Evolutionary conservation across 92 coral and sea anemone species (phyloP).

Genomic region (Phymanthus crucifer): DNA sequence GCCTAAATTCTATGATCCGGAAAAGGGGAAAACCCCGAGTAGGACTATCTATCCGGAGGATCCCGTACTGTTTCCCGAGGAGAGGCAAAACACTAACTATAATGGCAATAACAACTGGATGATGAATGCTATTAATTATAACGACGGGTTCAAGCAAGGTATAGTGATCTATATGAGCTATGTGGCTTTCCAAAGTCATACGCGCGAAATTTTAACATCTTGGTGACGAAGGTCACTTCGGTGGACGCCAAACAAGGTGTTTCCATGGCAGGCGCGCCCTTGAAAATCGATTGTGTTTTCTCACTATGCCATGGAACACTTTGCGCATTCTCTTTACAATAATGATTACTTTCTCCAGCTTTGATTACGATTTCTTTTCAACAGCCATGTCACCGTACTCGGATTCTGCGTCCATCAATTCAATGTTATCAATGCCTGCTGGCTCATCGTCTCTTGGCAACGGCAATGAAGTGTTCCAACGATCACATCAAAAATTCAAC

Average conservation of each 20-base stretch:
- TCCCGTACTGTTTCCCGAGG: constrained; percentile 74
- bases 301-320: too few relatives aligned
- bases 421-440: constrained; percentile 16
- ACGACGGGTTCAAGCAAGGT: constrained; percentile 16
- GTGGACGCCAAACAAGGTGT: too few relatives aligned
- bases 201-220: too few relatives aligned
- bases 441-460: constrained; percentile 14
- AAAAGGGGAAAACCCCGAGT: constrained; percentile 8
- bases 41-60: constrained; percentile 75
- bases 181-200: too few relatives aligned
- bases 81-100: constrained; percentile 13
- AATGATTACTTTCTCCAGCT: too few relatives aligned
- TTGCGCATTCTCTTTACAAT: too few relatives aligned
- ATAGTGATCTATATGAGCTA: too few relatives aligned
- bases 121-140: too few relatives aligned
- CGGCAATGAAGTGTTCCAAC: neutral
- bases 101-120: constrained; percentile 27
- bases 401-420: neutral
- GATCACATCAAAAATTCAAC: constrained; percentile 8
- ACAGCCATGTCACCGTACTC: neutral
- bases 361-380: neutral
- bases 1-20: constrained; percentile 77
- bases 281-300: too few relatives aligned
- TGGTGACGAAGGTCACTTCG: too few relatives aligned
- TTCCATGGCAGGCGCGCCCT: too few relatives aligned